phyloP scores from a whole-genome alignment of 2,888 invertebrate species.

The Drosophila crucigera region DNA sequence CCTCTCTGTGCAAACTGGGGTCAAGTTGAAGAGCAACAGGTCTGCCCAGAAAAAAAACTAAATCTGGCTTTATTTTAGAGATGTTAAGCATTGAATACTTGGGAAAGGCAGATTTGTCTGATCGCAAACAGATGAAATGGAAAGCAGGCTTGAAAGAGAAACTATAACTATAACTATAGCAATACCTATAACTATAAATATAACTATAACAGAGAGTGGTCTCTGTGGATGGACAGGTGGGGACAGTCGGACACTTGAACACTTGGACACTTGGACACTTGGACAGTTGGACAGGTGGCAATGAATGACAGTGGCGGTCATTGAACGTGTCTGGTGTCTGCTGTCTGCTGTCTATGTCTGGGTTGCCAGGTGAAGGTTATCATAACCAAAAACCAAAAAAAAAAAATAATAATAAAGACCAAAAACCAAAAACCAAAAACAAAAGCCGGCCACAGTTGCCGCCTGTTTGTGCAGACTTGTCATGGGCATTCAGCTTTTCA shows the following conservation, averaged over 20 bases:
- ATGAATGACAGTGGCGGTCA: conserved; percentile 66
- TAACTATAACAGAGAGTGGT: conserved; percentile 23
- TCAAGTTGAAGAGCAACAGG: conserved; percentile 65
- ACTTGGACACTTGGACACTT: background rate
- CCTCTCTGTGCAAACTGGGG: conserved; percentile 40
- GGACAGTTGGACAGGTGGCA: conserved; percentile 15
- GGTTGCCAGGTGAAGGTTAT: conserved; percentile 45
- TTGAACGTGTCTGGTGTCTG: conserved; percentile 49
- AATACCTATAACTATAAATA: background rate
- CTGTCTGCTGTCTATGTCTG: background rate
- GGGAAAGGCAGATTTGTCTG: background rate
- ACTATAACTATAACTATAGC: background rate
- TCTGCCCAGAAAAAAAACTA: background rate
- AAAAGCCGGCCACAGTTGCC: conserved; percentile 48
- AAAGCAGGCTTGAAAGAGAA: background rate
- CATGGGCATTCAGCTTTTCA: conserved; percentile 21
- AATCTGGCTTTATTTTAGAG: background rate
- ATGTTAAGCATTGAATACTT: background rate
- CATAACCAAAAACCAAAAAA: conserved; percentile 4
- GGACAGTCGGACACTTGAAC: background rate
- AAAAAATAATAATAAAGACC: background rate
- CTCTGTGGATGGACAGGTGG: conserved; percentile 34
- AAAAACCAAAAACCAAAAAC: conserved; percentile 23
- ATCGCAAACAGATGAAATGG: background rate
- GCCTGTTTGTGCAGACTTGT: conserved; percentile 33